phyloP scores from a whole-genome alignment of 1,140 invertebrate genomes.

The Ceratina australensis region DNA sequence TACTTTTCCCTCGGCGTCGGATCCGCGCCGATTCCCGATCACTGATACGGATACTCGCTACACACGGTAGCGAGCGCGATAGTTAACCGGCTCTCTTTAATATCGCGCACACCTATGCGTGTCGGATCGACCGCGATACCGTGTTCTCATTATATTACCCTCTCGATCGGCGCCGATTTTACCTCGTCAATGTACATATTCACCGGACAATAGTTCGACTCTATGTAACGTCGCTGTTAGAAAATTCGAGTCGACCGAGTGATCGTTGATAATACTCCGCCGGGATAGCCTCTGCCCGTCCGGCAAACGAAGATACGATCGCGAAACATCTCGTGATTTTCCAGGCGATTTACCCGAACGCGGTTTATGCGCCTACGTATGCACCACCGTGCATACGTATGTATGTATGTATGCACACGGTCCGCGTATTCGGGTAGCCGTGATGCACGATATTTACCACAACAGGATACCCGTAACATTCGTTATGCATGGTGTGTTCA shows the following conservation, averaged over 20 bases:
- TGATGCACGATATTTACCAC: slow-evolving; percentile 23
- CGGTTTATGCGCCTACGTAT: no score
- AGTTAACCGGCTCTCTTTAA: slow-evolving; percentile 29
- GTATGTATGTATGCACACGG: not conserved
- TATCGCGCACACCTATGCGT: slow-evolving; percentile 2
- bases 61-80: slow-evolving; percentile 50
- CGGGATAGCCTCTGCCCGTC: no score
- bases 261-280: no score
- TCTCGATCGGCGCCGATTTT: not conserved
- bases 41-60: slow-evolving; percentile 53
- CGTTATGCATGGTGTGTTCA: slow-evolving; percentile 51
- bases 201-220: no score
- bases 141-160: not conserved
- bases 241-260: no score
- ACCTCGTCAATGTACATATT: no score
- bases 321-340: not conserved
- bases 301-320: no score
- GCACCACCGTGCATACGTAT: no score
- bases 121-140: slow-evolving; percentile 31
- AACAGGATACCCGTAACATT: slow-evolving; percentile 50
- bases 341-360: not conserved
- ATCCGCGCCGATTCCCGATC: slow-evolving; percentile 48
- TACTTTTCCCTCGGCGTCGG: slow-evolving; percentile 60
- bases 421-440: slow-evolving; percentile 27
- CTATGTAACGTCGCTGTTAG: no score